These are phyloP conservation scores for Griposia aprilina DNA, from an alignment of 2,888 invertebrate genomes.

Conservation along the genomic window DNA sequence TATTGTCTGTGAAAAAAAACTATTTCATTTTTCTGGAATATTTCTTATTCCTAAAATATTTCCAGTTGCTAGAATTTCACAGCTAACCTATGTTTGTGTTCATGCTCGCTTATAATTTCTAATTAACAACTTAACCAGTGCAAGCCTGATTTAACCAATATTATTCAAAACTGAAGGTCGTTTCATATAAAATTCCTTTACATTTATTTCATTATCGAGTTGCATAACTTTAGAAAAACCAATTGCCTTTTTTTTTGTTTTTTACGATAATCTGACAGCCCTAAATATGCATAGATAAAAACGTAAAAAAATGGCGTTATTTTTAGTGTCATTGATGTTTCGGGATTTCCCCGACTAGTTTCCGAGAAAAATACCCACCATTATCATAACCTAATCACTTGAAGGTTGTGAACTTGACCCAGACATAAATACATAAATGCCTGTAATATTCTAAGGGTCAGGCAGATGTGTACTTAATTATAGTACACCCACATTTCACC, in stretches of 20 bases:
- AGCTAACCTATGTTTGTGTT: background rate
- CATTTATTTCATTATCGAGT: background rate
- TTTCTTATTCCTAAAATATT: no score
- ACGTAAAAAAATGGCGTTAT: no score
- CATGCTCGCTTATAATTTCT: constrained; percentile 6
- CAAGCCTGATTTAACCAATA: constrained; percentile 38
- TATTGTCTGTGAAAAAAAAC: no score
- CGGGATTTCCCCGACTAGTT: background rate
- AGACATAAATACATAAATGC: background rate
- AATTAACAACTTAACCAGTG: constrained; percentile 9
- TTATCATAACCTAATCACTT: background rate
- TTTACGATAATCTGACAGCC: no score
- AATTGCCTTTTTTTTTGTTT: background rate
- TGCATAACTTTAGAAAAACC: background rate
- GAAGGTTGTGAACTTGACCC: background rate
- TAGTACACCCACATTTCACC: no score
- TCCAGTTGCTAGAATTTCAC: background rate
- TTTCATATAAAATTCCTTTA: background rate
- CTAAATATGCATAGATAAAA: no score
- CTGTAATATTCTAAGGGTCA: no score
- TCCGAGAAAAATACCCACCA: background rate
- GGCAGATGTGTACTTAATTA: no score
- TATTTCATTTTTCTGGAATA: no score
- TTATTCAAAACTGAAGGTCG: background rate
- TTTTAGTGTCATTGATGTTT: background rate